Base-by-base conservation (phyloP, 2,797 vertebrate species). In the Oryzias sinensis region DNA sequence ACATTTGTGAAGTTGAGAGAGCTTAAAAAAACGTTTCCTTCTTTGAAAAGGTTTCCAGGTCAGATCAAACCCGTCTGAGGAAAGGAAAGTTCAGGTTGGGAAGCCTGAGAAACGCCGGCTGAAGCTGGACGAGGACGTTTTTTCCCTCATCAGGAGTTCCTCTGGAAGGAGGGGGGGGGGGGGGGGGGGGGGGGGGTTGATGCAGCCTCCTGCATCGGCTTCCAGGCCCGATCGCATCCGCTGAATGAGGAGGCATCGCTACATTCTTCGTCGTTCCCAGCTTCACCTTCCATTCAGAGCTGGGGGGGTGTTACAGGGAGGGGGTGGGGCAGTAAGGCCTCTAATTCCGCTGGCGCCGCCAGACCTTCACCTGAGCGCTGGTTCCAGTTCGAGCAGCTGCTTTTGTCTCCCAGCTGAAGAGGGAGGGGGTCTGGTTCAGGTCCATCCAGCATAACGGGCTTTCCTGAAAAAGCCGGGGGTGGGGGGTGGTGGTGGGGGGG, bases 301-400 rank as follows among this genome's bases (percentile, higher is more conserved):
- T 62, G 56, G 63, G 67, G 50, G 58, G 53, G 44, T 25, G 20
- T 22, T 22, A 22, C 3, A 22, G 57, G 68, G 17, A 51, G 41
- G 29, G 66, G 68, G 25, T 49, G 55, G 14, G 61, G 66, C 60
- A 50, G 62, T 86, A 87, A 87, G 85, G 81, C 84, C 86, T 86
- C 71, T 1, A 57, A 45, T 59, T 76, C 63, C 53, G 60, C 46
- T 48, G 33, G 33, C 9, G 33, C 33, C 8, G 56, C 48, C 53
- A 29, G 53, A 42, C 20, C 53, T 20, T 43, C 11, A 49, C 46
- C 16, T 48, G 25, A 4, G 18, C 49, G 25, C 64, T 47, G 69
- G 58, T 43, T 79, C 59, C 43, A 18, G 55, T 59, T 47, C 6
- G 29, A 59, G 47, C 45, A 53, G 51, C 53, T 67, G 41, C 37